These are phyloP conservation scores for Pteronura brasiliensis DNA, from an alignment of 2,113 vertebrate species.

Conservation along the genomic window DNA sequence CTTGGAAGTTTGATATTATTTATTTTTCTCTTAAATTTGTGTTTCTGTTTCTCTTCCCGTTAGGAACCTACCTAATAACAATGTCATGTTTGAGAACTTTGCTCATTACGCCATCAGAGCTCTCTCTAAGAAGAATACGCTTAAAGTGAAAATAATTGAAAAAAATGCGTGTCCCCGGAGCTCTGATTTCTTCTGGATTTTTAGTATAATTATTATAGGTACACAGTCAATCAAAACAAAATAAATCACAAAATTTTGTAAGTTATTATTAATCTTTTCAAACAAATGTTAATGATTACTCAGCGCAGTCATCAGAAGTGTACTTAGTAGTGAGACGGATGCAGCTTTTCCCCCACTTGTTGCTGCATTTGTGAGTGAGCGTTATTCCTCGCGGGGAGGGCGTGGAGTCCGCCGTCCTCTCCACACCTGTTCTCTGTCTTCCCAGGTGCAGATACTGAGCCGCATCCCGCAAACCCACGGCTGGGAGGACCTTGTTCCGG, in stretches of 20 bases:
- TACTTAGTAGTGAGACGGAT: no score
- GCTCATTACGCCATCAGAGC: neutral
- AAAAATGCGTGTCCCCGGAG: neutral
- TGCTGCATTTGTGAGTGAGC: neutral
- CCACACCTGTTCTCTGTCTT: neutral
- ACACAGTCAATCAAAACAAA: neutral
- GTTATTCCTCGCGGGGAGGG: neutral
- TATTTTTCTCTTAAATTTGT: neutral
- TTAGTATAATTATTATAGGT: neutral
- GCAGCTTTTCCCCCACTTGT: no score
- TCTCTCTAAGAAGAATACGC: neutral
- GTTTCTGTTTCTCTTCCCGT: neutral
- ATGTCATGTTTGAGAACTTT: neutral
- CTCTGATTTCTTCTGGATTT: neutral
- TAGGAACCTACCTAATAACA: neutral
- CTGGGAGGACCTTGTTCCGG: neutral
- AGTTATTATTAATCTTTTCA: neutral
- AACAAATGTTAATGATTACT: neutral
- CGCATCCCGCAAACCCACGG: rapidly evolving
- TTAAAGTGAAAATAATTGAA: neutral
- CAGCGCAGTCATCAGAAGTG: neutral
- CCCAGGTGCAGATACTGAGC: neutral
- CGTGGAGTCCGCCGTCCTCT: neutral
- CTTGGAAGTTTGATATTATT: neutral
- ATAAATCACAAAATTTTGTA: neutral